These are phyloP conservation scores for Dryas iulia DNA, from an alignment of 1,140 invertebrate species.

Conservation along the genomic window DNA sequence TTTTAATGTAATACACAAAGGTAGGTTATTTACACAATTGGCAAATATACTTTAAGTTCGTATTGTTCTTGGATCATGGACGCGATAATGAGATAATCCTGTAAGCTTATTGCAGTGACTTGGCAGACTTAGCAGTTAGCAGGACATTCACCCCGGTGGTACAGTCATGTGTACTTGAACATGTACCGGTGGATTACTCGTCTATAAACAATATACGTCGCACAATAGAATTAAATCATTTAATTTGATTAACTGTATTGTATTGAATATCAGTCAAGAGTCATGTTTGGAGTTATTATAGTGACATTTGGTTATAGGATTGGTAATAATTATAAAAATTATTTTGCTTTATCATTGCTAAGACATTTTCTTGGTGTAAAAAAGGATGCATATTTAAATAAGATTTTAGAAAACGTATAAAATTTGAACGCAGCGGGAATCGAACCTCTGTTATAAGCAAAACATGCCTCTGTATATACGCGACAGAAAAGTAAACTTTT, in stretches of 20 bases:
- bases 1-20: too few species aligned
- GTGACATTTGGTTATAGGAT: not conserved
- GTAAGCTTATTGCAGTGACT: conserved; percentile 1
- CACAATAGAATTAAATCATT: not conserved
- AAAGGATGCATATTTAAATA: too few species aligned
- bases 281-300: too few species aligned
- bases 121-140: not conserved
- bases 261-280: not conserved
- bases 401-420: too few species aligned
- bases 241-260: not conserved
- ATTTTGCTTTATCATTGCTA: too few species aligned
- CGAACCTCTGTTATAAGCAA: too few species aligned
- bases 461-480: too few species aligned
- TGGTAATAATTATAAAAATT: not conserved
- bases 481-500: too few species aligned
- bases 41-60: not conserved
- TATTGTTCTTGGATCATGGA: not conserved
- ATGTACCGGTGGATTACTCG: not conserved
- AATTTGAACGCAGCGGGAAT: too few species aligned
- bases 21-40: not conserved
- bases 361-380: too few species aligned
- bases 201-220: not conserved
- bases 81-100: not conserved
- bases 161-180: not conserved
- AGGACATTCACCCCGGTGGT: not conserved